phyloP scores from a whole-genome alignment of 2,888 invertebrate species.

The Vanessa cardui region DNA sequence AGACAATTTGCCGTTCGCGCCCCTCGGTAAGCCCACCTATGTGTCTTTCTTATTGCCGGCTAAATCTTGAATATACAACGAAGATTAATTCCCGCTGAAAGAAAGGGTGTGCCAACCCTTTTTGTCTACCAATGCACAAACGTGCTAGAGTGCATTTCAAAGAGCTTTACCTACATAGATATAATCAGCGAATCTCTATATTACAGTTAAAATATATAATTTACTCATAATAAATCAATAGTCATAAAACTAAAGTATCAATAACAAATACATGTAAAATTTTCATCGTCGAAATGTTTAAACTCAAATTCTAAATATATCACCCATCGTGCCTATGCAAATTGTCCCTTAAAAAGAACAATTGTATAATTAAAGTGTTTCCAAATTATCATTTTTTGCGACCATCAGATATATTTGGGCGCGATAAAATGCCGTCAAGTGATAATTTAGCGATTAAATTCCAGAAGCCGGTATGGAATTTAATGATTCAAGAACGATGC shows the following conservation, averaged over 20 bases:
- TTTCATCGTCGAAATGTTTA: too few species aligned
- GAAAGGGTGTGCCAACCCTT: constrained; percentile 77
- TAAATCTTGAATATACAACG: constrained; percentile 82
- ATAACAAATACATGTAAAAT: too few species aligned
- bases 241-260: neutral
- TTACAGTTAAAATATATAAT: neutral
- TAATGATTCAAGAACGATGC: constrained; percentile 38
- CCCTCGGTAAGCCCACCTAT: constrained; percentile 80
- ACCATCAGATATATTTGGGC: constrained; percentile 40
- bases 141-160: neutral
- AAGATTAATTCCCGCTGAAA: constrained; percentile 80
- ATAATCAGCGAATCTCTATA: neutral
- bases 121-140: constrained; percentile 38
- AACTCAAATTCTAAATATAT: too few species aligned
- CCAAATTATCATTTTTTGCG: constrained; percentile 26
- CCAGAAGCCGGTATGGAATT: constrained; percentile 39
- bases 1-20: constrained; percentile 79
- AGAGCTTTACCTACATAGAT: neutral
- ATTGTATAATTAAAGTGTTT: constrained; percentile 16
- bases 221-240: neutral
- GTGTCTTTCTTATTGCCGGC: constrained; percentile 81
- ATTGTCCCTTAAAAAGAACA: neutral
- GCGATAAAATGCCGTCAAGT: constrained; percentile 37
- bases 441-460: constrained; percentile 44
- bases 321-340: too few species aligned